Base-by-base conservation (phyloP, 2,797 vertebrate species). In the Anguilla megastoma region DNA sequence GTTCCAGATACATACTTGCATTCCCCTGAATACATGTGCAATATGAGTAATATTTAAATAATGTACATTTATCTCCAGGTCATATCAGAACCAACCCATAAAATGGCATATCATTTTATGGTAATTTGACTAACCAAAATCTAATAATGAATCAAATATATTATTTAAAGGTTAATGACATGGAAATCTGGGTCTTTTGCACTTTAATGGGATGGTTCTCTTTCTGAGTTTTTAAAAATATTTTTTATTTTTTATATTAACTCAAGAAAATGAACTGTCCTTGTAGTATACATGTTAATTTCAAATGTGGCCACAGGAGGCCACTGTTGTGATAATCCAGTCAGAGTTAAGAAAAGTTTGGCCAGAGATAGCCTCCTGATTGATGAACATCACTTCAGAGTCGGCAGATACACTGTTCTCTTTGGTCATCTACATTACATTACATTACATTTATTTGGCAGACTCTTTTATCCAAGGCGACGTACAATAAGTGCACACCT, bases 11-110 rank as follows among this genome's bases (percentile, higher is more conserved):
- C 50, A 41, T 50, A 60, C 27, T 41, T 52, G 30, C 56, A 50
- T 74, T 74, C 21, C 74, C 33, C 71, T 84, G 30, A 56, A 82
- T 69, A 50, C 58, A 9, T 74, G 71, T 84, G 10, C 27, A 58
- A 74, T 88, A 56, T 71, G 80, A 66, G 52, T 56, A 58, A 74
- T 54, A 74, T 85, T 87, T 58, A 48, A 82, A 87, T 41, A 4
- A 83, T 52, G 56, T 33, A 27, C 24, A 12, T 85, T 88, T 74
- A 74, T 41, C 63, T 85, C 63, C n/a, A 48, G 83, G 27, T 69
- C 36, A 41, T 8, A 50, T 58, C 79, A 50, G 8, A 7, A 82
- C 12, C 79, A 18, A 82, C 3, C 79, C 79, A 82, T n/a, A 50
- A 27, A 21, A 50, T 76, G 74, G 14, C 41, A 50, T 82, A n/a